Evolutionary conservation across 2,888 invertebrate species (phyloP).

Genomic region (Antitype chi): DNA sequence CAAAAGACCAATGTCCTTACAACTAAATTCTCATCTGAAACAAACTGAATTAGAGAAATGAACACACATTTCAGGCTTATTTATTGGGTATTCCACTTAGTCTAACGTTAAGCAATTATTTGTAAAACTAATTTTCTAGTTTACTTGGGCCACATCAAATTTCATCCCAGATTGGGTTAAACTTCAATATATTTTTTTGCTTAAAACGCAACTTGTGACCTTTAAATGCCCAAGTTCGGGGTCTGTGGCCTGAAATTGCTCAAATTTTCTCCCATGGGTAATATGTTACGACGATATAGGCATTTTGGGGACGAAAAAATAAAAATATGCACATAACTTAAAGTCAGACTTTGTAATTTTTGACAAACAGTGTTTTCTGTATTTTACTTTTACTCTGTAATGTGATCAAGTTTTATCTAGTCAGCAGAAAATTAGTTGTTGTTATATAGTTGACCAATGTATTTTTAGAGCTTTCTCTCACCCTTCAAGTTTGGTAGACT

Average conservation of each 20-base stretch:
- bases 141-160: constrained; percentile 39
- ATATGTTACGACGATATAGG: constrained; percentile 37
- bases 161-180: constrained; percentile 39
- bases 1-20: neutral
- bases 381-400: constrained; percentile 10
- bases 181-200: constrained; percentile 34
- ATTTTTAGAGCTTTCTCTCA: constrained; percentile 1
- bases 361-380: constrained; percentile 20
- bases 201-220: constrained; percentile 37
- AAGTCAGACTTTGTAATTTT: constrained; percentile 30
- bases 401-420: constrained; percentile 28
- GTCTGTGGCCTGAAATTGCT: constrained; percentile 42
- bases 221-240: constrained; percentile 24
- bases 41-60: constrained; percentile 12
- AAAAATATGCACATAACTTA: constrained; percentile 55
- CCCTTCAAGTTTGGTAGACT: constrained; percentile 9
- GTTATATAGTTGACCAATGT: neutral
- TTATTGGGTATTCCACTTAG: constrained; percentile 39
- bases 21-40: neutral
- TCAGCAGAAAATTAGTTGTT: constrained; percentile 32
- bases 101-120: constrained; percentile 41
- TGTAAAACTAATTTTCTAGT: constrained; percentile 60
- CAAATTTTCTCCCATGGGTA: constrained; percentile 58
- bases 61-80: constrained; percentile 18
- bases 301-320: constrained; percentile 30